Evolutionary conservation across 1,140 invertebrate species (phyloP), one percentile per base, ranked within the genome.

Genomic region (Adelges cooleyi): DNA sequence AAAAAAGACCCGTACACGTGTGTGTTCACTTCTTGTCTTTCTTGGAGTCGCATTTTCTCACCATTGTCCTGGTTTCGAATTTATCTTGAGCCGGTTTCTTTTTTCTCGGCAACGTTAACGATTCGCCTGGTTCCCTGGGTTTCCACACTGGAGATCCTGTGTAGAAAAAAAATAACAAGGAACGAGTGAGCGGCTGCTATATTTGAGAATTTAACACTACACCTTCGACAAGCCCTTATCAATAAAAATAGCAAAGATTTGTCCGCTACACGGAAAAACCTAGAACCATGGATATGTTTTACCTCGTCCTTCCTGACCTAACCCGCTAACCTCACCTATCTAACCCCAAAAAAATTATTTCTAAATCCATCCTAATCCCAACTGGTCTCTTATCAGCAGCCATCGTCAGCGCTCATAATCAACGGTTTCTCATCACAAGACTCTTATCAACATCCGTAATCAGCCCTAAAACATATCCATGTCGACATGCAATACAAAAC

Each of bases 61-160:
- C 68, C 29, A 69, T 46, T 50, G 68, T 69, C 29, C 68, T 62
- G 54, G 65, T 71, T 65, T 68, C 68, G 40, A 68, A 67, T 25
- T 67, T 67, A 6, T 70, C 68, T n/a, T 69, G 68, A 27, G 70
- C 67, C n/a, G 71, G 56, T 70, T 71, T 71, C 44, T 68, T 71
- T 67, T 72, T 71, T 54, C 71, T 65, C 22, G 72, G 72, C 22
- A 73, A 68, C 5, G 72, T 73, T 42, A 68, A 56, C 22, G 71
- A 65, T 68, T 73, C 72, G 33, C 70, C 69, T 70, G 75, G 81
- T 77, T 89, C 86, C 79, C 88, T 81, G 78, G 87, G 87, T 84
- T 92, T 92, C 89, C 89, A 92, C 76, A 92, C 85, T 74, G 89
- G 89, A 74, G 89, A 91, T 76, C 87, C 86, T 85, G 84, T 78